Conservation (phyloP, 2,888 invertebrate genomes). For the Drosophila macrospina region DNA sequence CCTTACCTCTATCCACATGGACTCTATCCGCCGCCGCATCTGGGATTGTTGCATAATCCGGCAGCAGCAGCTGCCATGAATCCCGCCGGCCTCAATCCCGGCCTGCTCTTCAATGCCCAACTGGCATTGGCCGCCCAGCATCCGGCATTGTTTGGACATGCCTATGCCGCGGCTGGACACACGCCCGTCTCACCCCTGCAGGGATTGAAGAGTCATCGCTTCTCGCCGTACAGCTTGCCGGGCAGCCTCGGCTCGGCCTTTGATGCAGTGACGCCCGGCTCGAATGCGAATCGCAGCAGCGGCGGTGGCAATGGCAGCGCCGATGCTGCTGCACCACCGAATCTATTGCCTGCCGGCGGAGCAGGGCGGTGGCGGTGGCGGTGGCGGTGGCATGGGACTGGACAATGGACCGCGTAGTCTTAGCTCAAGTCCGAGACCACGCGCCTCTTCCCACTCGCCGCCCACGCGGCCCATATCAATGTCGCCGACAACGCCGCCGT, state of each 20-base stretch:
- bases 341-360: conserved; percentile 62
- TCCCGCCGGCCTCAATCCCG: conserved; percentile 90
- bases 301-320: conserved; percentile 63
- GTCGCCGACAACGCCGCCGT: conserved; percentile 86
- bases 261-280: conserved; percentile 94
- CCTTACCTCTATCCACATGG: conserved; percentile 97
- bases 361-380: conserved; percentile 50
- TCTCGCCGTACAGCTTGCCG: conserved; percentile 95
- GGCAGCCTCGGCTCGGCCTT: conserved; percentile 93
- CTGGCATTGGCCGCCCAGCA: conserved; percentile 95
- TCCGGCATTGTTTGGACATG: conserved; percentile 90
- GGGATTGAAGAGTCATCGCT: conserved; percentile 91
- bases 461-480: conserved; percentile 85
- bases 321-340: conserved; percentile 57
- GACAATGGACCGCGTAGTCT: conserved; percentile 84
- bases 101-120: conserved; percentile 95
- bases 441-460: conserved; percentile 85
- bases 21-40: conserved; percentile 92
- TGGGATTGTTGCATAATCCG: conserved; percentile 88
- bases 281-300: conserved; percentile 84
- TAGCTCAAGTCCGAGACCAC: conserved; percentile 85
- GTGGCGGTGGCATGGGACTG: conserved; percentile 64
- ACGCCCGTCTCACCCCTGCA: conserved; percentile 90
- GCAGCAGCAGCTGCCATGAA: conserved; percentile 87
- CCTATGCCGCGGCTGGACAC: conserved; percentile 87